Evolutionary conservation across 2,797 vertebrate genomes (phyloP), one percentile per base, ranked within the genome.

Genomic region (Acanthurus tractus): DNA sequence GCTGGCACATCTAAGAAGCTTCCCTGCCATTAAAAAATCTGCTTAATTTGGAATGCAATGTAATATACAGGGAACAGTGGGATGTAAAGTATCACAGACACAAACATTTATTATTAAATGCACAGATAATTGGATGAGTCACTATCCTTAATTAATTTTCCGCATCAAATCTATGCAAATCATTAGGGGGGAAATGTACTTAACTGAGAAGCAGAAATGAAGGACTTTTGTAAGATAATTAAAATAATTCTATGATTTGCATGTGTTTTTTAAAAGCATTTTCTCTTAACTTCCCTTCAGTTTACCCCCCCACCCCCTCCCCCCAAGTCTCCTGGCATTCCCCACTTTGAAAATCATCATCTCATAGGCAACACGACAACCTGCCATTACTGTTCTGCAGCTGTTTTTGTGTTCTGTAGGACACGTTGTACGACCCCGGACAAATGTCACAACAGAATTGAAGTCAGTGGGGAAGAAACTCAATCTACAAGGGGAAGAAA

Each of bases 401-500:
- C 14, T 55, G 25, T 34, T 76, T 17, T 18, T 2, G 12, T 34
- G 42, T 52, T 54, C 29, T 53, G 50, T 6, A 42, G 29, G 59
- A 78, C 36, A 79, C 3, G 18, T 7, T 66, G 40, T 58, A 46
- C 45, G 49, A 42, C 42, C 52, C 15, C 12, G 22, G 68, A 68
- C 22, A 76, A 79, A 70, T 68, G 65, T 70, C 53, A 65, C 46
- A 53, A n/a, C 22, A 49, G 22, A 78, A 81, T 53, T 67, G 63
- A 65, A 65, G 36, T 53, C 82, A 76, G 11, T 46, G n/a, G 69
- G 14, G 34, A 65, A 74, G 56, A 82, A 88, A 82, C 64, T 79
- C 80, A 44, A 78, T 83, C 82, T 62, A 83, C 44, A 76, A 38
- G 8, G 8, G 48, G 36, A 57, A 62, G 78, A 79, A 81, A 85